Base-by-base conservation (phyloP, 2,888 invertebrate species). In the Tubulanus polymorphus region DNA sequence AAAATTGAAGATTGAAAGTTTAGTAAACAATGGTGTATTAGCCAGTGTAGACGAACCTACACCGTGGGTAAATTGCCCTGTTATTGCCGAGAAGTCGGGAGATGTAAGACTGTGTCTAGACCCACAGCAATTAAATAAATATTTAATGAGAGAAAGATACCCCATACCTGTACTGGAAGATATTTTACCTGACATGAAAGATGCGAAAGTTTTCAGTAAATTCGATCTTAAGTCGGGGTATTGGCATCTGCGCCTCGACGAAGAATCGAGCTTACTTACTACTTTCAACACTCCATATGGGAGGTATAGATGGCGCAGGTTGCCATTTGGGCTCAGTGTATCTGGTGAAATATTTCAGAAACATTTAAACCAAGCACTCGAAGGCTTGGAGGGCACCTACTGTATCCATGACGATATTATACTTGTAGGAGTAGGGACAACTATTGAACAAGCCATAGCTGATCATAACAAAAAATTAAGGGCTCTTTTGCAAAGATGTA, bases 21-120 rank as follows among this genome's bases (percentile, higher is more conserved):
- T 51, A 26, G 8, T 10, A 8, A 27, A 51, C 5, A n/a, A 49
- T 20, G 18, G 26, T 6, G 28, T 51, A 3, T 55, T 65, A 3
- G 49, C 57, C 20, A 54, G 15, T 23, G 52, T 51, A 3, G 45
- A 51, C n/a, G 23, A 46, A 28, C 52, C 52, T 8, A 51, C 52
- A 15, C 23, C 15, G 15, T 51, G 52, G 52, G 45, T 51, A 8
- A 51, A 25, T 25, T 18, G 18, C 12, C 20, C 20, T 12, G 45
- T 47, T 6, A 26, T 23, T 26, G 52, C 28, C 5, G 47, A 51
- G 28, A 37, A 37, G 25, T 8, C 3, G 18, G 45, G 45, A 12
- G 28, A 23, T 26, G 15, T 50, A 3, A 30, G 50, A 41, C 18
- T 50, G 3, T 56, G 53, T 35, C 23, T 48, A 1, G 56, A 56